These are phyloP conservation scores for Tholera decimalis DNA, from an alignment of 2,888 invertebrate species.

Conservation along the genomic window DNA sequence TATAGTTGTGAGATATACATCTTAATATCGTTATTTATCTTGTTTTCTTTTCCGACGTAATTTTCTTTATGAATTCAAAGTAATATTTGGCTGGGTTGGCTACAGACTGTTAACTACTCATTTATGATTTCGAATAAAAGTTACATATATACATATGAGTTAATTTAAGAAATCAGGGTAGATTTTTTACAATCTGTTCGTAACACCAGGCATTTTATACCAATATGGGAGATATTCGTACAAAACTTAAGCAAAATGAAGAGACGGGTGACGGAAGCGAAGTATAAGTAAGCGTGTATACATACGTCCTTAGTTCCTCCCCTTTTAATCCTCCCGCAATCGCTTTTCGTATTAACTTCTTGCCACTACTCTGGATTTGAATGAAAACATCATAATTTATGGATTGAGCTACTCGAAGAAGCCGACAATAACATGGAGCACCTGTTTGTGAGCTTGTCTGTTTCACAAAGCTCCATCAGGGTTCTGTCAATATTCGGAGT, in stretches of 20 bases:
- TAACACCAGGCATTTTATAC: conserved; percentile 43
- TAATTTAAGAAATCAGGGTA: too few species aligned
- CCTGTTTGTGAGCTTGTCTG: conserved; percentile 12
- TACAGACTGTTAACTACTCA: background rate
- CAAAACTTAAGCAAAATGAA: conserved; percentile 48
- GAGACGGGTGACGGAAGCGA: conserved; percentile 20
- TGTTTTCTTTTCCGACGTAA: conserved; percentile 9
- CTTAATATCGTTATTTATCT: background rate
- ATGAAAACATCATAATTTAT: conserved; percentile 33
- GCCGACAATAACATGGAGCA: conserved; percentile 6
- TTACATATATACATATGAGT: too few species aligned
- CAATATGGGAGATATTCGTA: conserved; percentile 46
- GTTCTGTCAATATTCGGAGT: conserved; percentile 47
- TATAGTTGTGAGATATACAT: conserved; percentile 3
- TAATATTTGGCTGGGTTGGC: background rate
- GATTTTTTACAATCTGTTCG: too few species aligned
- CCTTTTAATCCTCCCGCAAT: conserved; percentile 39
- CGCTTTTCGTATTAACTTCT: conserved; percentile 31
- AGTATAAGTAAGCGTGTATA: conserved; percentile 11
- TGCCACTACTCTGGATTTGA: conserved; percentile 14
- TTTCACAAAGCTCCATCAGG: conserved; percentile 18
- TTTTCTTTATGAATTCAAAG: background rate
- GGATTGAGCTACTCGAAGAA: background rate
- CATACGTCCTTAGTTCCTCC: conserved; percentile 24
- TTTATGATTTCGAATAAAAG: background rate